Evolutionary conservation across 2,888 invertebrate genomes (phyloP).

Genomic region (Unio delphinus): DNA sequence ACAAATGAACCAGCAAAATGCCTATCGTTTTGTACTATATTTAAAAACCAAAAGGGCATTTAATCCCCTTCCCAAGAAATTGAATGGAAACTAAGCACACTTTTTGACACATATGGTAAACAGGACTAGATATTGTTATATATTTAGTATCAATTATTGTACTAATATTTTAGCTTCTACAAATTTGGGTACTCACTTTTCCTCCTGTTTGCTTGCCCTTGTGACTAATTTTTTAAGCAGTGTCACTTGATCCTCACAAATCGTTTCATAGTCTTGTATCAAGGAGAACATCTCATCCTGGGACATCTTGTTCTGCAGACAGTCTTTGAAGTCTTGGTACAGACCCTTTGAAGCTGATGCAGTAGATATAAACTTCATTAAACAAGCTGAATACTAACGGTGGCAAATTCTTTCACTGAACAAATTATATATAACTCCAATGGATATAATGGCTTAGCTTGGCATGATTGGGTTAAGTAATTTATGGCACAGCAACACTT

Average conservation of each 20-base stretch:
- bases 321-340: constrained; percentile 52
- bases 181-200: constrained; percentile 42
- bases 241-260: constrained; percentile 78
- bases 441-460: too few relatives aligned
- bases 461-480: too few relatives aligned
- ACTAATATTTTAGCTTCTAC: neutral
- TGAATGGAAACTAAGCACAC: too few relatives aligned
- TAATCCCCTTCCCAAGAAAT: too few relatives aligned
- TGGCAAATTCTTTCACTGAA: too few relatives aligned
- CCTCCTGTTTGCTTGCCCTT: constrained; percentile 54
- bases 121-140: neutral
- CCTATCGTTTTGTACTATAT: too few relatives aligned
- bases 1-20: too few relatives aligned
- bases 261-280: constrained; percentile 78
- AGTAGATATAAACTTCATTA: neutral
- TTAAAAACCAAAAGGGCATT: too few relatives aligned
- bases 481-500: too few relatives aligned
- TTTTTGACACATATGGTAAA: neutral
- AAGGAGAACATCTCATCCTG: constrained; percentile 77
- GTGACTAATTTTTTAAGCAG: constrained; percentile 73
- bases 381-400: neutral
- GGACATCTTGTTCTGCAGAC: constrained; percentile 39
- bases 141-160: neutral
- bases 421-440: too few relatives aligned
- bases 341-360: constrained; percentile 52